Percentiles rank a stretch among this genome's conserved stretches.
Evolutionary conservation across 2,888 invertebrate genomes (phyloP).

Genomic region (Cactoblastis cactorum): DNA sequence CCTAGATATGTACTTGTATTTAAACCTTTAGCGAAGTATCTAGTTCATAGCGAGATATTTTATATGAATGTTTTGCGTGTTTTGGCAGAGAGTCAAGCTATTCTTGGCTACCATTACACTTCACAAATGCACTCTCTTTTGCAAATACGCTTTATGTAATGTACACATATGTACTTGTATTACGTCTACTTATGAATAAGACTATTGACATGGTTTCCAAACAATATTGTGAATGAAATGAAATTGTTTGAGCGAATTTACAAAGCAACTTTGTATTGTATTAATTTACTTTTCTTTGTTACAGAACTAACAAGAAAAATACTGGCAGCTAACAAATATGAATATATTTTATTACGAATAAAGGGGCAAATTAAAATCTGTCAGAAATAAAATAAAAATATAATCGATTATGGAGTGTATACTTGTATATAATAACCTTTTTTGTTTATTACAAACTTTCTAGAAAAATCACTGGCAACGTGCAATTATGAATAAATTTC

Average conservation of each 20-base stretch:
- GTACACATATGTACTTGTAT: conserved; percentile 6
- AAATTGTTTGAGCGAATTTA: neutral
- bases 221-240: neutral
- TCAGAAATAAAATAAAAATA: too few relatives aligned
- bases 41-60: conserved; percentile 35
- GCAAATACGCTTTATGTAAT: conserved; percentile 43
- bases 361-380: too few relatives aligned
- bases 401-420: too few relatives aligned
- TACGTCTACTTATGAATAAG: conserved; percentile 12
- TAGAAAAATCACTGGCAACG: too few relatives aligned
- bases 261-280: neutral
- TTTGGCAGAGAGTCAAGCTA: conserved; percentile 72
- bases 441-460: too few relatives aligned
- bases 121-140: conserved; percentile 64
- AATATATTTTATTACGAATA: too few relatives aligned
- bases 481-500: too few relatives aligned
- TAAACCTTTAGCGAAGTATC: neutral
- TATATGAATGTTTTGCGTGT: conserved; percentile 57
- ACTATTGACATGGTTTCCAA: neutral
- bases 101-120: conserved; percentile 68
- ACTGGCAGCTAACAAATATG: too few relatives aligned
- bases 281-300: too few relatives aligned
- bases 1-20: too few relatives aligned
- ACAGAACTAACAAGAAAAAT: too few relatives aligned
- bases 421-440: too few relatives aligned